Conservation (phyloP, 2,888 invertebrate species). For the Philopedon plagiatum region DNA sequence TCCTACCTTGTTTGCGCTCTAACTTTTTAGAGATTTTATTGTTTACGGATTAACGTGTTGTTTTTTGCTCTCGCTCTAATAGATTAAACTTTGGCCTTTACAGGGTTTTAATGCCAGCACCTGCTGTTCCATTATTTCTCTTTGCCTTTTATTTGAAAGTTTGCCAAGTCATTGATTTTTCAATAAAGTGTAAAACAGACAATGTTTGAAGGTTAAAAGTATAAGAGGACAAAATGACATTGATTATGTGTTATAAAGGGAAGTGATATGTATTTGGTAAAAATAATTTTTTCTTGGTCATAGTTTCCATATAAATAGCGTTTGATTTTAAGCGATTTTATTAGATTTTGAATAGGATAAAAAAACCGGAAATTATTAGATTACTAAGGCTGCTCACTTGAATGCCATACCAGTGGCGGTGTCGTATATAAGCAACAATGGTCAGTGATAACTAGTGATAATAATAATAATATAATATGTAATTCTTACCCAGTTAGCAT, state of each 20-base stretch:
- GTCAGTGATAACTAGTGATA: too few species aligned
- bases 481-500: too few species aligned
- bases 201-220: slow-evolving; percentile 29
- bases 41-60: slow-evolving; percentile 12
- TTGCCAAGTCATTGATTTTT: slow-evolving; percentile 40
- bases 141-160: slow-evolving; percentile 27
- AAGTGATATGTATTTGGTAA: too few species aligned
- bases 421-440: too few species aligned
- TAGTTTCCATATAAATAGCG: too few species aligned
- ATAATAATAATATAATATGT: too few species aligned
- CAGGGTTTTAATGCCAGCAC: slow-evolving; percentile 16
- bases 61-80: slow-evolving; percentile 22
- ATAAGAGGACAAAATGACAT: not conserved
- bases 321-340: too few species aligned
- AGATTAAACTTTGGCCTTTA: slow-evolving; percentile 34
- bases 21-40: not conserved
- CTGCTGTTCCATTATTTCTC: slow-evolving; percentile 28
- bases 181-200: slow-evolving; percentile 21
- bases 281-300: too few species aligned
- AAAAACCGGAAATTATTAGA: too few species aligned
- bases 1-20: not conserved
- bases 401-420: too few species aligned
- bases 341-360: too few species aligned
- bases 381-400: too few species aligned
- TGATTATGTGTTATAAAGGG: not conserved